Evolutionary conservation across 1,140 invertebrate species (phyloP).

Genomic region (Diorhabda carinulata): DNA sequence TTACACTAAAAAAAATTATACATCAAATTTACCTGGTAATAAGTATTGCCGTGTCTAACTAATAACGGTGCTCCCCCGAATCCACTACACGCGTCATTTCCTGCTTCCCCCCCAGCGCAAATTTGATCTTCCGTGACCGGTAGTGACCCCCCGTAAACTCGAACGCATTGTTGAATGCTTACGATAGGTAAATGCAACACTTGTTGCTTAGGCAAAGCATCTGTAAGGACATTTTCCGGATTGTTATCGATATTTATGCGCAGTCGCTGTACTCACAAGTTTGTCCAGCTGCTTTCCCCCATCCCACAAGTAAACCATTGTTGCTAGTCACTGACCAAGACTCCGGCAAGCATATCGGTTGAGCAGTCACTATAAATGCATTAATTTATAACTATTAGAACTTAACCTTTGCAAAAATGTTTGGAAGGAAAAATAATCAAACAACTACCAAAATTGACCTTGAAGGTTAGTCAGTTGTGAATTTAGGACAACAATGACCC

Average conservation of each 20-base stretch:
- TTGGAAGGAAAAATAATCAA: no score
- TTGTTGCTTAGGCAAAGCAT: conserved; percentile 47
- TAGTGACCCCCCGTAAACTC: conserved; percentile 53
- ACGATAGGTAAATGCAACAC: conserved; percentile 54
- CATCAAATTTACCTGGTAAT: conserved; percentile 54
- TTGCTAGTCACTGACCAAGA: conserved; percentile 49
- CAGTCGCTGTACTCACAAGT: conserved; percentile 31
- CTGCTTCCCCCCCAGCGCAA: conserved; percentile 63
- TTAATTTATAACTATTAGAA: no score
- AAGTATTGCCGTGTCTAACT: conserved; percentile 54
- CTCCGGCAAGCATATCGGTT: conserved; percentile 54
- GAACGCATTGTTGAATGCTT: conserved; percentile 51
- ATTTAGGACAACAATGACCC: no score
- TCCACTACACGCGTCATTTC: conserved; percentile 64
- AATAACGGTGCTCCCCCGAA: conserved; percentile 66
- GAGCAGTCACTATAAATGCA: conserved; percentile 49
- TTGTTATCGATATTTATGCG: background rate
- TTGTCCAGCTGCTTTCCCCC: conserved; percentile 46
- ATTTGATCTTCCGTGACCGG: conserved; percentile 60
- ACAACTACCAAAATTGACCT: no score
- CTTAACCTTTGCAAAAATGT: no score
- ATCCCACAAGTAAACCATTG: conserved; percentile 48
- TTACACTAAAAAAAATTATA: background rate
- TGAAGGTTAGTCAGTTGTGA: no score
- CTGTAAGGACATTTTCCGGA: conserved; percentile 27